Evolutionary conservation across 2,113 vertebrate species (phyloP), one percentile per base, ranked within the genome.

Genomic region (Neogobius melanostomus): DNA sequence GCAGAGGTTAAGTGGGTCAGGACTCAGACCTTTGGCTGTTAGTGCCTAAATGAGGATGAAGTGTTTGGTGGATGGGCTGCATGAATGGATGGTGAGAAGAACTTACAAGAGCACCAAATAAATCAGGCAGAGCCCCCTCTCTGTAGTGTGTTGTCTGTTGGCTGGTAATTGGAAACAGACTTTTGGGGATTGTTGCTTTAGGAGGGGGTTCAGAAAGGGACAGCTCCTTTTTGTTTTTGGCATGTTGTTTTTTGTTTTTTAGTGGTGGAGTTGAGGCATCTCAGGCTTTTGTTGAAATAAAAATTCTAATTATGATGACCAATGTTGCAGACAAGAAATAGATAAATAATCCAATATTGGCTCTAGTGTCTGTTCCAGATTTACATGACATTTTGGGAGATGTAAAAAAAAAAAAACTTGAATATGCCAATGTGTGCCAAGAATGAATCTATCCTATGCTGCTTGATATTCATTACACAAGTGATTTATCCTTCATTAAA

Each of bases 141-240:
- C 82, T 77, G 67, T 86, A 89, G 92, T 90, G 82, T 93, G 92
- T 84, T 91, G 88, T 90, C 83, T 93, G 92, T 84, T 91, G 88
- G 89, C 92, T 92, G 92, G 75, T 98, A 96, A 98, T 96, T 96
- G 95, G 95, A 97, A 97, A 91, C 96, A 97, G 90, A 95, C 96
- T 95, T 85, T 76, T 90, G n/a, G 66, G 78, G 68, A 84, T 84
- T 80, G 80, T 84, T 89, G 87, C 87, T 74, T 88, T 86, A 71
- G 28, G 72, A 80, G 63, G 71, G 75, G 72, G 59, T 82, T 83
- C 71, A 76, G 78, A 82, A 87, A 77, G 68, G 74, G 81, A 89
- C 88, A 86, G 72, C 78, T 87, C 76, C 76, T 88, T 90, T 91
- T 91, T 92, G 86, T 28, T 28, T 28, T 28, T 28, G 28, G 28